Evolutionary conservation across 2,888 invertebrate genomes (phyloP), one percentile per base, ranked within the genome.

Genomic region (Dicycla oo): DNA sequence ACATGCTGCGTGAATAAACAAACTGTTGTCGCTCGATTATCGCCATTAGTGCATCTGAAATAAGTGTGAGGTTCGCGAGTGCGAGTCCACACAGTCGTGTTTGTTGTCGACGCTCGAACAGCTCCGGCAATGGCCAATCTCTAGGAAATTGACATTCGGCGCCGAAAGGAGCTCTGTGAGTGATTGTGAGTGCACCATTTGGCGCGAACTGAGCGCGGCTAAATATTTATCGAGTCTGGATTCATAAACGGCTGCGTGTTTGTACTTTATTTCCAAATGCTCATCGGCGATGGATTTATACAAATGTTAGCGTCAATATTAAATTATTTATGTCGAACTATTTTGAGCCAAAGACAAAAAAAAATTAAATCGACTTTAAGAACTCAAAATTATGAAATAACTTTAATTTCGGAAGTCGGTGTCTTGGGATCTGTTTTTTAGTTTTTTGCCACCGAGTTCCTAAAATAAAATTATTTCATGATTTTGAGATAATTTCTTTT

Each of bases 81-180:
- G 51, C 64, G 47, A 30, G 10, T 43, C 23, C 23, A 56, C 34
- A 80, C 64, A 80, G 73, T 80, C 87, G 81, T 88, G 89, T 91
- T 91, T 87, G 88, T 90, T 89, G 74, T 83, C 73, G 88, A 90
- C 85, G 88, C 89, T 89, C 84, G 88, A 89, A 85, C 87, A 87
- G 85, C 89, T 87, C 65, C 72, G 85, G 84, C 89, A 89, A 90
- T 90, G 91, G 89, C 88, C 91, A 91, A 93, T 94, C 91, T 93
- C 88, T 92, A 91, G 91, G 91, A 93, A 94, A 94, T 91, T 94
- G 92, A 93, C 93, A 93, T 92, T 94, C 89, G 92, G 93, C 94
- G 93, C 94, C 94, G 91, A 91, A 92, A 91, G 91, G 89, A 90
- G 86, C 88, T 86, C 86, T 89, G 80, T 87, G 90, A 91, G 89